Conservation (phyloP, 2,888 invertebrate species). For the Formica aserva region DNA sequence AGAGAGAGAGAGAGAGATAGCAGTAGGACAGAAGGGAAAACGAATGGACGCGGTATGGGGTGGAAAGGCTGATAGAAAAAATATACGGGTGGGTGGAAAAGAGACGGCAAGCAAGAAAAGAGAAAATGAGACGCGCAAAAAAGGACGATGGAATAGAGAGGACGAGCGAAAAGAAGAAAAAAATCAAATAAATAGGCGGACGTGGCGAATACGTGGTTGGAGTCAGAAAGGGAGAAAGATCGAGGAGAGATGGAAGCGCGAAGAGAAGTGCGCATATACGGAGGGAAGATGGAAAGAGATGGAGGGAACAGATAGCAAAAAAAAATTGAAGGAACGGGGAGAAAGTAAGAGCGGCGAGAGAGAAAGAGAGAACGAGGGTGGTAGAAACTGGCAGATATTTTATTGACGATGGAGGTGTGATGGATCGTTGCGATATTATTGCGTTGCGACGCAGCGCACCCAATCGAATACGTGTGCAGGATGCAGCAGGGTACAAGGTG, state of each 20-base stretch:
- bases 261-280: slow-evolving; percentile 20
- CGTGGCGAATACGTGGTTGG: slow-evolving; percentile 37
- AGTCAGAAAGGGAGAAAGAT: slow-evolving; percentile 29
- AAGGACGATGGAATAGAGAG: slow-evolving; percentile 42
- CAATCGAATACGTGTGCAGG: slow-evolving; percentile 76
- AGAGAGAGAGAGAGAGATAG: neutral
- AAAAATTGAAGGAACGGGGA: slow-evolving; percentile 11
- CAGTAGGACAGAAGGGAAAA: neutral
- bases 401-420: slow-evolving; percentile 78
- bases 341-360: slow-evolving; percentile 33
- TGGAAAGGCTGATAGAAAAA: slow-evolving; percentile 40
- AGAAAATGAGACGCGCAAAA: slow-evolving; percentile 46
- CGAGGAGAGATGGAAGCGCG: slow-evolving; percentile 7
- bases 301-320: slow-evolving; percentile 24
- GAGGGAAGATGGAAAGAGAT: slow-evolving; percentile 32
- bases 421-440: slow-evolving; percentile 77
- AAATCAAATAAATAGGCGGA: slow-evolving; percentile 41
- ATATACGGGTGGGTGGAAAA: slow-evolving; percentile 28
- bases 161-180: slow-evolving; percentile 37
- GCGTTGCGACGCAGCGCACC: slow-evolving; percentile 74
- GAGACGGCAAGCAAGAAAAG: slow-evolving; percentile 54
- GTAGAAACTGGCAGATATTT: slow-evolving; percentile 76
- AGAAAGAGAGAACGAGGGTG: slow-evolving; percentile 51
- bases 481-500: slow-evolving; percentile 68
- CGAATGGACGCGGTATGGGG: slow-evolving; percentile 28